Base-by-base conservation (phyloP, 2,113 vertebrate genomes). In the Pimephales promelas region DNA sequence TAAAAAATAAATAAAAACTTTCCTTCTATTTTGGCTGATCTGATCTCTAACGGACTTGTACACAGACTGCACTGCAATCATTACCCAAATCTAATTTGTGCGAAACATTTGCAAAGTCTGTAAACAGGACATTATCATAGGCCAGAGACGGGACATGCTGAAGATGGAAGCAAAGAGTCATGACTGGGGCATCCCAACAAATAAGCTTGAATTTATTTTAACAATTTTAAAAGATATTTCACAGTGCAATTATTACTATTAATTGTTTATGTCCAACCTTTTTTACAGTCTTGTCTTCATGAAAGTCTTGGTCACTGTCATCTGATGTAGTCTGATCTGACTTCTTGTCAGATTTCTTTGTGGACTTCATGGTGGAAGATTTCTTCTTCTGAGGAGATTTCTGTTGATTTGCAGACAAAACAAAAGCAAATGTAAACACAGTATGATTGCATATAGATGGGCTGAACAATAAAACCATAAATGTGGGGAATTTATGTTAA, bases 361-460 rank as follows among this genome's bases (percentile, higher is more conserved):
- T 11, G 4, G 88, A 86, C 84, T 93, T 94, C 0, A 81, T 92
- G 0, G 87, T 86, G 24, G 88, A 83, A 9, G 49, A 64, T 0
- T 81, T 87, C 86, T 92, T 92, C 88, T 91, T 90, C 10, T 26
- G 62, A 7, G 88, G 84, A 1, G 88, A 22, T 62, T 88, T 84
- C 52, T 68, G 4, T 74, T 59, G 75, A 59, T 26, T 91, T 89
- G 4, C 24, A 34, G 82, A 36, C 26, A 79, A 4, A 52, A 26
- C 16, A 64, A 31, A 59, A 79, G 3, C 43, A 62, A 28, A 34
- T 79, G 31, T 49, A 45, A 40, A 3, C 57, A 18, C 47, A 68
- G 4, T 40, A 79, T 9, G 13, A 61, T 18, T 34, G 73, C 11
- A 26, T 34, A 22, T 20, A 20, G 18, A 66, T 75, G 34, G 10